Evolutionary conservation across 2,888 invertebrate species (phyloP).

Genomic region (Diplazon laetatorius): DNA sequence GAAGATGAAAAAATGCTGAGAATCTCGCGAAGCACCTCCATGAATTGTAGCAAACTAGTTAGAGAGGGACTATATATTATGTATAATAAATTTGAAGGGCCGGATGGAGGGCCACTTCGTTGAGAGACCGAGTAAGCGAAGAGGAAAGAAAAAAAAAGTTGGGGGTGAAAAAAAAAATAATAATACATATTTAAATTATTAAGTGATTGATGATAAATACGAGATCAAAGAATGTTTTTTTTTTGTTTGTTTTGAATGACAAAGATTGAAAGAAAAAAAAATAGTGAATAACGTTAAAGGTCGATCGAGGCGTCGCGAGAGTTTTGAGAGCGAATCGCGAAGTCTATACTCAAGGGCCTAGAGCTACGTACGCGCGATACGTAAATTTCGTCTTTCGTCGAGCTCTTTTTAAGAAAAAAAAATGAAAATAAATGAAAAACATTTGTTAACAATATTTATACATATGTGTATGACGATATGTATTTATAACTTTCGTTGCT

Average conservation of each 20-base stretch:
- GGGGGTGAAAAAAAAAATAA: slow-evolving; percentile 19
- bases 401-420: slow-evolving; percentile 52
- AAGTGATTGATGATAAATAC: slow-evolving; percentile 35
- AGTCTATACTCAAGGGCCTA: slow-evolving; percentile 78
- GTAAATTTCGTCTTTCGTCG: slow-evolving; percentile 66
- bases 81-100: slow-evolving; percentile 74
- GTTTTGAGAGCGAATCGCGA: slow-evolving; percentile 72
- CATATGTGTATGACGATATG: slow-evolving; percentile 15
- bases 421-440: too few relatives aligned
- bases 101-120: slow-evolving; percentile 62
- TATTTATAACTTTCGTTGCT: slow-evolving; percentile 44
- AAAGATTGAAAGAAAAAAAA: slow-evolving; percentile 65
- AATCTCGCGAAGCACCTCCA: slow-evolving; percentile 71
- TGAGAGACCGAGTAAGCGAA: slow-evolving; percentile 58
- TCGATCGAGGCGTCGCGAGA: slow-evolving; percentile 59
- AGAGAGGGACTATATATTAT: slow-evolving; percentile 76
- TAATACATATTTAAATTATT: slow-evolving; percentile 61
- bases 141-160: slow-evolving; percentile 42
- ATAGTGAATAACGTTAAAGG: slow-evolving; percentile 64
- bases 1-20: slow-evolving; percentile 54
- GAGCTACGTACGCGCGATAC: slow-evolving; percentile 70
- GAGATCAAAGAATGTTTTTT: slow-evolving; percentile 6
- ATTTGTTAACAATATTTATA: slow-evolving; percentile 32
- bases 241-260: slow-evolving; percentile 18
- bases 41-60: slow-evolving; percentile 79